Evolutionary conservation across 92 coral and sea anemone genomes (phyloP).

Genomic region (Actinostola sp.): DNA sequence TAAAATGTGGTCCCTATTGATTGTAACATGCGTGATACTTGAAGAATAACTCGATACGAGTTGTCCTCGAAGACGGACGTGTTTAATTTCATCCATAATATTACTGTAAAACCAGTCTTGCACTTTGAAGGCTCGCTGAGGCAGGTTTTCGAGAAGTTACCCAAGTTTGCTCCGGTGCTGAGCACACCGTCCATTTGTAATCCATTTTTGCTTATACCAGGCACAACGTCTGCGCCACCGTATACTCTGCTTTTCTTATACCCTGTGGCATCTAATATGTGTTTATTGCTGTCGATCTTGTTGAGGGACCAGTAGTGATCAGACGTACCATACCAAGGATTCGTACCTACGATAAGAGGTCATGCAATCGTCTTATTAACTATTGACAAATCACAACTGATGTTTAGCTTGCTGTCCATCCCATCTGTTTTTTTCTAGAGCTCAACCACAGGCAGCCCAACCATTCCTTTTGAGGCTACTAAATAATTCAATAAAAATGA

Average conservation of each 20-base stretch:
- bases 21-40: slow-evolving; percentile 44
- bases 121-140: slow-evolving; percentile 79
- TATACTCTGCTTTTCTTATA: slow-evolving; percentile 41
- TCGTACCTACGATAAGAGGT: slow-evolving; percentile 38
- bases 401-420: background rate
- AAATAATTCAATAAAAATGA: too few species aligned
- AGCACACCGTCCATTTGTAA: slow-evolving; percentile 52
- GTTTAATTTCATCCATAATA: slow-evolving; percentile 73
- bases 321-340: slow-evolving; percentile 73
- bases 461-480: too few species aligned
- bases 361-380: background rate
- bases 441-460: too few species aligned
- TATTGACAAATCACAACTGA: background rate
- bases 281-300: slow-evolving; percentile 28
- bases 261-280: slow-evolving; percentile 32
- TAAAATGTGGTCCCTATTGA: slow-evolving; percentile 77
- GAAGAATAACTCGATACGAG: slow-evolving; percentile 45
- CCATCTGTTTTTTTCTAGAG: too few species aligned
- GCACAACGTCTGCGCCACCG: slow-evolving; percentile 52
- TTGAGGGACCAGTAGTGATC: slow-evolving; percentile 74
- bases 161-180: slow-evolving; percentile 75
- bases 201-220: slow-evolving; percentile 67
- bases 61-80: background rate
- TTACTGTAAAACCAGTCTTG: slow-evolving; percentile 69
- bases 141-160: slow-evolving; percentile 61